Evolutionary conservation across 2,888 invertebrate genomes (phyloP).

Genomic region (Creontiades dilutus): DNA sequence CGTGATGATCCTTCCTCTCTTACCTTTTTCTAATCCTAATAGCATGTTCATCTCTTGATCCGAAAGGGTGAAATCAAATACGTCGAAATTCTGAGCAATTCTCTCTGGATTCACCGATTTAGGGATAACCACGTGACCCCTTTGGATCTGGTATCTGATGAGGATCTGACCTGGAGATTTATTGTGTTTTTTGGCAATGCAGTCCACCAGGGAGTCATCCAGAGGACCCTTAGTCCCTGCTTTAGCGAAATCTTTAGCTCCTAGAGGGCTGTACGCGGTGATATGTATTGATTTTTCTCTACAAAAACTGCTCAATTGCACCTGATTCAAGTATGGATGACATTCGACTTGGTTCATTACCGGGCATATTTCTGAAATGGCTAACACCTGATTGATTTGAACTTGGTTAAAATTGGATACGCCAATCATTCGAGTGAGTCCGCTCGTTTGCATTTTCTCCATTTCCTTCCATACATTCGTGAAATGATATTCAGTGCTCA

Average conservation of each 20-base stretch:
- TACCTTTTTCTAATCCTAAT: constrained; percentile 41
- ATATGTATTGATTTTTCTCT: background rate
- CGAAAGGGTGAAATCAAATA: constrained; percentile 77
- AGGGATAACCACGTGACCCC: constrained; percentile 86
- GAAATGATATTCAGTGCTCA: constrained; percentile 41
- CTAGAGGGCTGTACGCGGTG: constrained; percentile 52
- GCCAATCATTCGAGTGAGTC: constrained; percentile 26
- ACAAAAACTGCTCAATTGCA: constrained; percentile 23
- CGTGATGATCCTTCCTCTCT: constrained; percentile 14
- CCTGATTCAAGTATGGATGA: constrained; percentile 64
- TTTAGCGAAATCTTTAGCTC: background rate
- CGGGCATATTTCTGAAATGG: background rate
- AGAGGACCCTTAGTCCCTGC: constrained; percentile 78
- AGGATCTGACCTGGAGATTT: constrained; percentile 86
- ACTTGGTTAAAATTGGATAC: constrained; percentile 55
- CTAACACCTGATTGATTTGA: constrained; percentile 38
- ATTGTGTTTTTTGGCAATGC: constrained; percentile 81
- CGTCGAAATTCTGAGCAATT: constrained; percentile 85
- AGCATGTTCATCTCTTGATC: constrained; percentile 55
- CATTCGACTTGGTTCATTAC: constrained; percentile 61
- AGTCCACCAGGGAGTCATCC: constrained; percentile 81
- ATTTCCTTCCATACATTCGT: constrained; percentile 41
- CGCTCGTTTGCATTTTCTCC: constrained; percentile 1
- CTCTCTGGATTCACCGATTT: constrained; percentile 87
- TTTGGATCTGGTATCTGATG: constrained; percentile 85